These are phyloP conservation scores for Spermophilus dauricus DNA, from an alignment of 2,113 vertebrate genomes.

Conservation along the genomic window DNA sequence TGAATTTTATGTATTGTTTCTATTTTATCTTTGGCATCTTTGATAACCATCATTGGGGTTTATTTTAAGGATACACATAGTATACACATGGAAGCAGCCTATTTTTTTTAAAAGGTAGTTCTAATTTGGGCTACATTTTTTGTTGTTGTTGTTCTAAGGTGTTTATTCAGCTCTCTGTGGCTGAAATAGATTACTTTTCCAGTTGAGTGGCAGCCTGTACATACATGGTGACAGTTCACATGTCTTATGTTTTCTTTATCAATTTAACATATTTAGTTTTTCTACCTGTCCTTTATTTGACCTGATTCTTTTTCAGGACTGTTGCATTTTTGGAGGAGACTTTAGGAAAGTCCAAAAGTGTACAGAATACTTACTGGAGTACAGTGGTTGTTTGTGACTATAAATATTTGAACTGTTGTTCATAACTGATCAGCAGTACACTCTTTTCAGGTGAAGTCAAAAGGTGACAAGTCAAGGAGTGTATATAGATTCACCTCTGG, in stretches of 20 bases:
- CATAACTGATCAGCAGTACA: not conserved
- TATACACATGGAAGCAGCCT: not conserved
- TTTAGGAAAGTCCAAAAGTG: not conserved
- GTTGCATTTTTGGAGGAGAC: not conserved
- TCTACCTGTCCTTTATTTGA: not conserved
- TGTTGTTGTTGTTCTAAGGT: not conserved
- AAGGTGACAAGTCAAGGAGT: not conserved
- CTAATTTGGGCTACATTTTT: not conserved
- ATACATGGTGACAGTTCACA: not conserved
- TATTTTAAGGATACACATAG: not conserved
- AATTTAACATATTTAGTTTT: not conserved
- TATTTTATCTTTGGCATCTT: not conserved
- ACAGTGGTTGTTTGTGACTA: not conserved
- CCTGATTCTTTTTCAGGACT: not conserved
- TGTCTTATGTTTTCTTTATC: not conserved
- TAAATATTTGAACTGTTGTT: not conserved
- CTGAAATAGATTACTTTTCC: not conserved
- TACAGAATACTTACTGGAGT: not conserved
- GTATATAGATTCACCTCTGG: fast-evolving
- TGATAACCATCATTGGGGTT: not conserved
- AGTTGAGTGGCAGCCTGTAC: not conserved
- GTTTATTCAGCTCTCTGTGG: not conserved
- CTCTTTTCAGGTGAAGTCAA: not conserved
- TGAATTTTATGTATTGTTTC: not conserved
- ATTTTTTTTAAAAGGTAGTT: not conserved